Evolutionary conservation across 1,140 invertebrate genomes (phyloP).

Genomic region (Marisa cornuarietis): DNA sequence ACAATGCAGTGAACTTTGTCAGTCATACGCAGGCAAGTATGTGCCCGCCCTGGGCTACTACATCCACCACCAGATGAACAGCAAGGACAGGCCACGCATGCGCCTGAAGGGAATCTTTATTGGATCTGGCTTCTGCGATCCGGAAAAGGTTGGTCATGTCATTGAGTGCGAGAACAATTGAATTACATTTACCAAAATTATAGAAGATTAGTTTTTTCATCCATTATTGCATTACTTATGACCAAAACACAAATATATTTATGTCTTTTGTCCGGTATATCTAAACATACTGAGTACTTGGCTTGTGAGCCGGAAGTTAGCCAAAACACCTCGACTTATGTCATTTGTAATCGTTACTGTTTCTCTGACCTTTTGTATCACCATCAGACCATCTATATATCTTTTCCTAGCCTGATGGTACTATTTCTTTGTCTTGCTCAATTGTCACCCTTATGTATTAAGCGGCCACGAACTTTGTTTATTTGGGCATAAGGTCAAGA

Average conservation of each 20-base stretch:
- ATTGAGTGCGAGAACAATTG: background rate
- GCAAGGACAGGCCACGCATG: background rate
- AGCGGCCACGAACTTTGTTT: too few species aligned
- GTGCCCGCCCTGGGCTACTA: constrained; percentile 25
- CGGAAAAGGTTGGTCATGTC: constrained; percentile 15
- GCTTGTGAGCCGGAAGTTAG: background rate
- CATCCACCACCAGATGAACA: constrained; percentile 12
- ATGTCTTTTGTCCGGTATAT: background rate
- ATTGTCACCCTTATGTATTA: too few species aligned
- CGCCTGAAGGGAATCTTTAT: constrained; percentile 25
- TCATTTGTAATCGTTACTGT: background rate
- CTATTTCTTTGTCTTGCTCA: too few species aligned
- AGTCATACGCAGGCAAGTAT: constrained; percentile 33
- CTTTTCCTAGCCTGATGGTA: too few species aligned
- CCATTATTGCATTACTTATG: background rate
- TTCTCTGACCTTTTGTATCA: background rate
- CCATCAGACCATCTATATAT: too few species aligned
- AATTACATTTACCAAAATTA: too few species aligned
- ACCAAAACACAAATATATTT: background rate
- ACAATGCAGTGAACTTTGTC: background rate
- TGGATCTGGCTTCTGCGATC: constrained; percentile 21
- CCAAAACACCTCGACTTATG: background rate
- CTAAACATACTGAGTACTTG: background rate
- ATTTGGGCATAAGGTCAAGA: too few species aligned
- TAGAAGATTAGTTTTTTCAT: too few species aligned